Conservation (phyloP, 2,797 vertebrate genomes). For the Betta splendens region DNA sequence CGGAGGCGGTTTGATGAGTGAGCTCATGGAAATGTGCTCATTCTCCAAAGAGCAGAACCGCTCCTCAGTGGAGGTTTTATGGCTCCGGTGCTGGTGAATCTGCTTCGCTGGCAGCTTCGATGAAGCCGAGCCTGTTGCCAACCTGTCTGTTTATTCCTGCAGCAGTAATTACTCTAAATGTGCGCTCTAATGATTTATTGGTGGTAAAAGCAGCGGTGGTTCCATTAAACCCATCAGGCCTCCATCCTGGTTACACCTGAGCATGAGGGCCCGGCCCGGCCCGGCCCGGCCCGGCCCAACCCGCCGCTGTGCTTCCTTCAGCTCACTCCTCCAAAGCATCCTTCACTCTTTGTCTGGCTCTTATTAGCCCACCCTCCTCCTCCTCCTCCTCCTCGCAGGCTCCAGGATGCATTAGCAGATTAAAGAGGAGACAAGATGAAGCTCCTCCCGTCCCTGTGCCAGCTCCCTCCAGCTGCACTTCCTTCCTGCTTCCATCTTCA, state of each 20-base stretch:
- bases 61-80: no score
- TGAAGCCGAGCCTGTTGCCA: no score
- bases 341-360: conserved; percentile 17
- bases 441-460: conserved; percentile 25
- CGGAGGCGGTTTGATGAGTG: no score
- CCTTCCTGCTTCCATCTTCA: conserved; percentile 27
- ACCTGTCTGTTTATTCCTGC: background rate
- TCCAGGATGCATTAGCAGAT: conserved; percentile 63
- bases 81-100: no score
- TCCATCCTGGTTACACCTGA: background rate
- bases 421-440: conserved; percentile 40
- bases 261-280: conserved; percentile 2
- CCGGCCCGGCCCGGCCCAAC: conserved; percentile 5
- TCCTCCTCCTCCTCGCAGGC: conserved; percentile 18
- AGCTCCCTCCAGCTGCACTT: conserved; percentile 33
- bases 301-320: conserved; percentile 13
- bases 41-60: no score
- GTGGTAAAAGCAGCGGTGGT: conserved; percentile 7
- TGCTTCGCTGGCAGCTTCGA: no score
- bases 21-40: no score
- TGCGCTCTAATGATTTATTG: conserved; percentile 28
- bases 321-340: no score
- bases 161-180: conserved; percentile 23
- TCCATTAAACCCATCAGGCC: background rate
- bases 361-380: conserved; percentile 25